These are phyloP conservation scores for Macaria liturata DNA, from an alignment of 2,888 invertebrate genomes.

Conservation along the genomic window DNA sequence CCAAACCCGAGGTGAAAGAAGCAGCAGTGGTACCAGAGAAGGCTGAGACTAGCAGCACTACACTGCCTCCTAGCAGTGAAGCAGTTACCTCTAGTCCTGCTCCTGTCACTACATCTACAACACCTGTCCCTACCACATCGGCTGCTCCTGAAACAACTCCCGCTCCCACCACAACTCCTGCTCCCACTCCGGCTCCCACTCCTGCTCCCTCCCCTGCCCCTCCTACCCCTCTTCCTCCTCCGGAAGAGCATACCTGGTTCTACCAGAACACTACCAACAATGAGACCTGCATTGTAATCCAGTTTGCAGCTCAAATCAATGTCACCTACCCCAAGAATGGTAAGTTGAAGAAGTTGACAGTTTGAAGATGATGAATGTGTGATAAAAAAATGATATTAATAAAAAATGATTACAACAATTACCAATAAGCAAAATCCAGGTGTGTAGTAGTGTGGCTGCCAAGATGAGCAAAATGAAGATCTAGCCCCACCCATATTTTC, in stretches of 20 bases:
- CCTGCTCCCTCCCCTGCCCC: constrained; percentile 48
- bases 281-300: constrained; percentile 85
- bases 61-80: no score
- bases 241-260: constrained; percentile 61
- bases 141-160: constrained; percentile 57
- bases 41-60: no score
- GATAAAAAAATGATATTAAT: no score
- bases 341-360: constrained; percentile 43
- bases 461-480: no score
- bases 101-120: constrained; percentile 16
- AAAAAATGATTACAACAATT: no score
- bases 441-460: no score
- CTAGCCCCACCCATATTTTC: no score
- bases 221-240: constrained; percentile 52
- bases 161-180: constrained; percentile 67
- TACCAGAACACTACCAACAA: constrained; percentile 57
- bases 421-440: no score
- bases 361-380: no score
- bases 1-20: not conserved
- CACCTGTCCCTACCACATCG: constrained; percentile 28
- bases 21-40: not conserved
- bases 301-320: constrained; percentile 87
- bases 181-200: constrained; percentile 59
- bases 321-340: constrained; percentile 73
- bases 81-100: not conserved